A percentile compares a stretch with the other conserved stretches of the same genome.
Evolutionary conservation across 2,113 vertebrate species (phyloP).

Genomic region (Neodon shergylaensis): DNA sequence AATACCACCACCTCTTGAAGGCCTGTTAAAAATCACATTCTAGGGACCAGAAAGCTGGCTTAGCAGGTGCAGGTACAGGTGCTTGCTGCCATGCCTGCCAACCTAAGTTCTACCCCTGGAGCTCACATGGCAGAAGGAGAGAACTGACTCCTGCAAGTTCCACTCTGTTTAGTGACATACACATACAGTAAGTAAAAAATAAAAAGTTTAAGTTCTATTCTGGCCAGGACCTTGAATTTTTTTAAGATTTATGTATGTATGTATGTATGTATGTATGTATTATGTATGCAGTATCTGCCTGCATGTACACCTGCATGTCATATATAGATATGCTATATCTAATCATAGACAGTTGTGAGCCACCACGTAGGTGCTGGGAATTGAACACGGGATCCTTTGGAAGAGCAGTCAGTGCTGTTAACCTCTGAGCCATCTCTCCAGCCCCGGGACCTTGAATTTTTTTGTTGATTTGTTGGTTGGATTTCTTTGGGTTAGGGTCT

Average conservation of each 20-base stretch:
- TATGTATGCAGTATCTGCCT: no score
- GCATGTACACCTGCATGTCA: no score
- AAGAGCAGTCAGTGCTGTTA: no score
- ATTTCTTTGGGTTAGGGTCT: background rate
- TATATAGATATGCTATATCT: no score
- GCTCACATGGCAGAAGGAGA: background rate
- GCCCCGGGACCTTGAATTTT: background rate
- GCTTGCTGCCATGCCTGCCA: background rate
- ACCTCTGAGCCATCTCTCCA: no score
- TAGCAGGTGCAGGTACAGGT: background rate
- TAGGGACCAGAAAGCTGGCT: background rate
- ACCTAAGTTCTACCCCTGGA: background rate
- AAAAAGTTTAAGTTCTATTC: background rate
- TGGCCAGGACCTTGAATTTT: background rate
- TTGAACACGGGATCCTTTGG: no score
- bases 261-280: no score
- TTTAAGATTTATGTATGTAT: no score
- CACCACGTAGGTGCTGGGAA: no score
- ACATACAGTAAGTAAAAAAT: background rate
- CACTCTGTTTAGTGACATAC: background rate
- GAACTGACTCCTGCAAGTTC: background rate
- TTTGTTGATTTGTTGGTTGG: background rate
- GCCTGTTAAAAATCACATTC: slow-evolving; percentile 1
- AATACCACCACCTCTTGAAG: background rate
- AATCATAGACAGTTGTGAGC: no score